A percentile compares a stretch with the other conserved stretches of the same genome.
Conservation (phyloP, 2,888 invertebrate genomes). For the Drosophila percnosoma region DNA sequence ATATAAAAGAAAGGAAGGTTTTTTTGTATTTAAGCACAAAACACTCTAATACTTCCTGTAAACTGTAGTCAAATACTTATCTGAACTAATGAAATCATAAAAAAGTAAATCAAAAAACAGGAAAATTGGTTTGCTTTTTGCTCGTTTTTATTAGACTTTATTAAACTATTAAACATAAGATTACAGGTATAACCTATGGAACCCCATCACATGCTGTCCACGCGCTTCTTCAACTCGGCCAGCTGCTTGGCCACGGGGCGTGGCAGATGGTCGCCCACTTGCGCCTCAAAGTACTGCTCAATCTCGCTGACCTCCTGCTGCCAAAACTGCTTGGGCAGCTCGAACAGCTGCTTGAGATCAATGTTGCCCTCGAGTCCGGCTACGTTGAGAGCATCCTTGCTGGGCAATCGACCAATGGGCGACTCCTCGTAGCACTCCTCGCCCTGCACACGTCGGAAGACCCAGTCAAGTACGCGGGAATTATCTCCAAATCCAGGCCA, state of each 20-base stretch:
- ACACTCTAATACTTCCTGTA: neutral
- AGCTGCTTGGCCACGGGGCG: slow-evolving; percentile 41
- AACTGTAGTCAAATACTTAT: neutral
- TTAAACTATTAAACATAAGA: slow-evolving; percentile 52
- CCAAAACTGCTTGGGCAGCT: slow-evolving; percentile 96
- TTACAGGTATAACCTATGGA: slow-evolving; percentile 67
- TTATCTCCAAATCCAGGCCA: slow-evolving; percentile 99
- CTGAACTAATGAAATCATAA: neutral
- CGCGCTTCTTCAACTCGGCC: slow-evolving; percentile 52
- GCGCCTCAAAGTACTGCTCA: slow-evolving; percentile 94
- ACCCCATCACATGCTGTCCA: slow-evolving; percentile 85
- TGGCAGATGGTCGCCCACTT: slow-evolving; percentile 95
- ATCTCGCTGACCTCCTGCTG: slow-evolving; percentile 92
- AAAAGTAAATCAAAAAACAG: neutral
- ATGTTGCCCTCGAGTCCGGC: slow-evolving; percentile 89
- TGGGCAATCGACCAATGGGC: slow-evolving; percentile 90
- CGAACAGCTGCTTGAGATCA: slow-evolving; percentile 92
- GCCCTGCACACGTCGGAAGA: slow-evolving; percentile 93
- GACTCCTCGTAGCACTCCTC: slow-evolving; percentile 90
- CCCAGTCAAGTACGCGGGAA: slow-evolving; percentile 97
- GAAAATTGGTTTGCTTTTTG: slow-evolving; percentile 22
- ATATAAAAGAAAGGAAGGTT: neutral
- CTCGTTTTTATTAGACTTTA: slow-evolving; percentile 86
- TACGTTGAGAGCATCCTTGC: slow-evolving; percentile 88
- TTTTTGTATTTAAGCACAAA: neutral